phyloP scores from a whole-genome alignment of 1,140 invertebrate species.

The Lutraria rhynchaena region DNA sequence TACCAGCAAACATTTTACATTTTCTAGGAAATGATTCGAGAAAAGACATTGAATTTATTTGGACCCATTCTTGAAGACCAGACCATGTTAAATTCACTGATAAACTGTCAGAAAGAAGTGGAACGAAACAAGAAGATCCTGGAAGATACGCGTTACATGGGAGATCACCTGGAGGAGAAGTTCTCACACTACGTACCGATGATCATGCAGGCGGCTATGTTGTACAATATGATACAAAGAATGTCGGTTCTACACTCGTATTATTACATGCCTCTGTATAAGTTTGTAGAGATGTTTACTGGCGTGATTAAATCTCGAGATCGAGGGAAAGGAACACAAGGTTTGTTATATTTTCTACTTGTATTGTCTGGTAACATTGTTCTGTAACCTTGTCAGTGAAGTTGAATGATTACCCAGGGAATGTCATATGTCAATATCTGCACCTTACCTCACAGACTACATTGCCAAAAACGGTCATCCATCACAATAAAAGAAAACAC shows the following conservation, averaged over 20 bases:
- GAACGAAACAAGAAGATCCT: conserved; percentile 76
- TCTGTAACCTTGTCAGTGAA: too few species aligned
- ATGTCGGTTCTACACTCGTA: conserved; percentile 74
- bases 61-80: conserved; percentile 78
- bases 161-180: conserved; percentile 78
- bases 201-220: conserved; percentile 75
- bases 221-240: conserved; percentile 77
- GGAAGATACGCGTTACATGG: conserved; percentile 78
- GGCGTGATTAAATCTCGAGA: conserved; percentile 71
- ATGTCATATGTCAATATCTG: too few species aligned
- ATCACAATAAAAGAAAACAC: too few species aligned
- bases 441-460: too few species aligned
- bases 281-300: conserved; percentile 76
- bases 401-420: too few species aligned
- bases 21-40: conserved; percentile 76
- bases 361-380: too few species aligned
- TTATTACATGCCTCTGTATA: conserved; percentile 79
- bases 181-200: conserved; percentile 78
- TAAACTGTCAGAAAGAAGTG: conserved; percentile 76
- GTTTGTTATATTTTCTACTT: too few species aligned
- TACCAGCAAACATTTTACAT: too few species aligned
- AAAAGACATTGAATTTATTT: conserved; percentile 78
- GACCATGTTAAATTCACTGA: conserved; percentile 78
- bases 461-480: too few species aligned
- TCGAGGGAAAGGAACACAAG: conserved; percentile 78